Evolutionary conservation across 2,888 invertebrate species (phyloP).

Genomic region (Trachelus iudaicus): DNA sequence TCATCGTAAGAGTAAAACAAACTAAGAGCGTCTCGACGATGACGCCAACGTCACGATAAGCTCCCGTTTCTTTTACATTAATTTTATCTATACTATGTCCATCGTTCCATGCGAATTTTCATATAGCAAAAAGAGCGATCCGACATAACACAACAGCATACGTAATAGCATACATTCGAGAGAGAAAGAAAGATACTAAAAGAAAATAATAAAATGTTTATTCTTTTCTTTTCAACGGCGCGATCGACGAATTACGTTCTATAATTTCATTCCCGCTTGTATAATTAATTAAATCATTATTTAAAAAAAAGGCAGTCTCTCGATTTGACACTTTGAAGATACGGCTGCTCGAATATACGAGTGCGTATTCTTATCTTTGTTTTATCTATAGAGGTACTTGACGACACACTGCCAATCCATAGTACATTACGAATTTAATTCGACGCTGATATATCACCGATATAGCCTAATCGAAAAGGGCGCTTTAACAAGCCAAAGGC

Average conservation of each 20-base stretch:
- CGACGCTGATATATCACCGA: background rate
- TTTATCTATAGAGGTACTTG: background rate
- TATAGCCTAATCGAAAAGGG: background rate
- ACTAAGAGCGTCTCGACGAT: slow-evolving; percentile 35
- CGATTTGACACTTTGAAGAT: background rate
- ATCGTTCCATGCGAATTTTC: background rate
- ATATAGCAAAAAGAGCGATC: background rate
- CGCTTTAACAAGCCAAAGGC: background rate
- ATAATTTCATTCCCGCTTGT: background rate
- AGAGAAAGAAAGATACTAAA: background rate
- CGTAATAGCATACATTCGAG: background rate
- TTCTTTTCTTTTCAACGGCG: background rate
- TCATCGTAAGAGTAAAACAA: slow-evolving; percentile 63
- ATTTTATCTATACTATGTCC: background rate
- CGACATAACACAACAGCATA: background rate
- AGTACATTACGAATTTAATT: slow-evolving; percentile 57
- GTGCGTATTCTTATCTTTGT: background rate
- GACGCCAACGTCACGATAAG: background rate
- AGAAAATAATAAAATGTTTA: background rate
- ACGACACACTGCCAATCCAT: slow-evolving; percentile 53
- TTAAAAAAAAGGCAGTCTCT: background rate
- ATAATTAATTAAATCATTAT: background rate
- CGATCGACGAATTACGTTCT: background rate
- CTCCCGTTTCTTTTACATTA: background rate
- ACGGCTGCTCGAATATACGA: background rate